Conservation (phyloP, 2,797 vertebrate genomes). For the Tinamus major region DNA sequence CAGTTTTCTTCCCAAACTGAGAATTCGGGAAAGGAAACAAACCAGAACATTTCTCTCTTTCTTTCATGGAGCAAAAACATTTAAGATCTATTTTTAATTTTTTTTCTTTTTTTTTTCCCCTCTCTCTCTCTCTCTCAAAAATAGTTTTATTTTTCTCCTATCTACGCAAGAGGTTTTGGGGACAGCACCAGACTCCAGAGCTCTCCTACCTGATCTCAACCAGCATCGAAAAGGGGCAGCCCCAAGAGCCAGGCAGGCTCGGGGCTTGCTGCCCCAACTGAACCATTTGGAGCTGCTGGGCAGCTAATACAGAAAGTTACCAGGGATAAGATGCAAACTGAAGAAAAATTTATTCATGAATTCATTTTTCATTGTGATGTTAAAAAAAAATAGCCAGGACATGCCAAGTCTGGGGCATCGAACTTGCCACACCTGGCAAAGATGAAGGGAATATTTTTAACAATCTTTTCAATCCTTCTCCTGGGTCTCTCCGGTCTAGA, state of each 20-base stretch:
- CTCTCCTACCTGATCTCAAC: no score
- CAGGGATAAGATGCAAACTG: not conserved
- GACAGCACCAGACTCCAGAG: no score
- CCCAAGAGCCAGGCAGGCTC: not conserved
- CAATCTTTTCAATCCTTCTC: not conserved
- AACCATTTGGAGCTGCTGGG: not conserved
- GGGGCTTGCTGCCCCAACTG: no score
- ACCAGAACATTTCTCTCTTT: not conserved
- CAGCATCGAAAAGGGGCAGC: accelerated
- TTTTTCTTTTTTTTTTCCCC: no score
- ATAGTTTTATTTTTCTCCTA: no score
- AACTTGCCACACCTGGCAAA: not conserved
- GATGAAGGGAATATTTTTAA: not conserved
- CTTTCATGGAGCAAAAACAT: accelerated
- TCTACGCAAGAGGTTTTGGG: no score
- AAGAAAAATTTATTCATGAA: no score
- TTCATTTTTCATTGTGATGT: no score
- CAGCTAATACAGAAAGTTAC: not conserved
- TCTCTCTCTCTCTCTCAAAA: no score
- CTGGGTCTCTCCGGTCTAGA: not conserved
- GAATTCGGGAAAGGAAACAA: not conserved
- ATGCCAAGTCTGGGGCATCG: not conserved
- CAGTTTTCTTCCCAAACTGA: not conserved
- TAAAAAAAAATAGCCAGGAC: not conserved
- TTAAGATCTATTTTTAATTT: not conserved